Percentiles rank a stretch among this genome's conserved stretches.
Conservation (phyloP, 2,113 vertebrate species). For the Rhipidura dahli region DNA sequence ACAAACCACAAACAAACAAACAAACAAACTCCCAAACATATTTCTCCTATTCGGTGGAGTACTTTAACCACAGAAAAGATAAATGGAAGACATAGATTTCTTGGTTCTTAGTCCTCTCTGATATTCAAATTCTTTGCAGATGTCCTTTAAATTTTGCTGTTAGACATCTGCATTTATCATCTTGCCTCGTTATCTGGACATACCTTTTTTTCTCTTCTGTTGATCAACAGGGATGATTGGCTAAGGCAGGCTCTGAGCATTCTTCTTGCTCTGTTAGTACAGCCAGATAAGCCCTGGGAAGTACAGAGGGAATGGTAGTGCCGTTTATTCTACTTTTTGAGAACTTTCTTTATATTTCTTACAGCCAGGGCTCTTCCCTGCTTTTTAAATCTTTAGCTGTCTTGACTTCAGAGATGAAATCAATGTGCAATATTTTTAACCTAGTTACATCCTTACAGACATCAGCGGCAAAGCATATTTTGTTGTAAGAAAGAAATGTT, state of each 20-base stretch:
- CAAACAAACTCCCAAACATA: fast-evolving
- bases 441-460: constrained; percentile 15
- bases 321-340: neutral
- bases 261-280: neutral
- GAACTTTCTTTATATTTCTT: neutral
- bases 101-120: neutral
- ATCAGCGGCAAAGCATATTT: neutral
- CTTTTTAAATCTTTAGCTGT: neutral
- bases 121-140: neutral
- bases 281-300: neutral
- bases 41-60: neutral
- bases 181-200: neutral
- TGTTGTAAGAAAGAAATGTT: neutral
- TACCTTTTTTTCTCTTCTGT: neutral
- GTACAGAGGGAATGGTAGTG: neutral
- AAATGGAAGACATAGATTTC: neutral
- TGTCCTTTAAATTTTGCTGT: neutral
- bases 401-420: neutral
- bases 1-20: neutral
- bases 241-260: neutral
- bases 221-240: neutral
- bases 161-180: neutral
- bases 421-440: constrained; percentile 31
- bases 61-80: neutral
- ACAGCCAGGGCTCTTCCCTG: neutral